Conservation (phyloP, 2,113 vertebrate species). For the Pedetes capensis region DNA sequence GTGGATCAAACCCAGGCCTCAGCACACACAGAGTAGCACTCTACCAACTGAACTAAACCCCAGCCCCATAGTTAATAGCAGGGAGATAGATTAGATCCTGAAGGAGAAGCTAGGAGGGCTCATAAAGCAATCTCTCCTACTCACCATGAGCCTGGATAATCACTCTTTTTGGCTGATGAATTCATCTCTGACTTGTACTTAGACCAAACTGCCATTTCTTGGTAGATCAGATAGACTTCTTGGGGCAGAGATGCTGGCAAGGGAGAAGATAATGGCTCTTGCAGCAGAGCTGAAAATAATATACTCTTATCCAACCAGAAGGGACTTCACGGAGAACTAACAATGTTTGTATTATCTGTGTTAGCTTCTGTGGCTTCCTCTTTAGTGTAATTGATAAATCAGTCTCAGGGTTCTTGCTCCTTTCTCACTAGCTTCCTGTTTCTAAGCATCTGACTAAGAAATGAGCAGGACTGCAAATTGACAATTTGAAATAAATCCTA, state of each 20-base stretch:
- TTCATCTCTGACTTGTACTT: background rate
- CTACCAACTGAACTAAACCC: too few species aligned
- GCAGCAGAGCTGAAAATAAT: background rate
- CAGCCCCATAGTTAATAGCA: background rate
- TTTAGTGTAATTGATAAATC: background rate
- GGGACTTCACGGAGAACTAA: background rate
- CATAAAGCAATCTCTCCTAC: background rate
- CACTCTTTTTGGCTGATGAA: background rate
- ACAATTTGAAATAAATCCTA: background rate
- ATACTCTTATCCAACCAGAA: background rate
- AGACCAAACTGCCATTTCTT: background rate
- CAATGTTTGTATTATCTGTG: background rate
- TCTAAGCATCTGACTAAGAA: background rate
- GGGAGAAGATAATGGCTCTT: background rate
- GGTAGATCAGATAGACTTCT: background rate
- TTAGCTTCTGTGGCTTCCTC: background rate
- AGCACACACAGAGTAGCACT: too few species aligned
- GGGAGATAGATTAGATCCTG: background rate
- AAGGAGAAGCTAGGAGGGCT: background rate
- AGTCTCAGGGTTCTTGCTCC: background rate
- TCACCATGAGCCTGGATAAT: background rate
- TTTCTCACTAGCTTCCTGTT: background rate
- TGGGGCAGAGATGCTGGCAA: background rate
- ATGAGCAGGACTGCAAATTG: background rate
- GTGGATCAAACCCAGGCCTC: too few species aligned